A percentile compares a stretch with the other conserved stretches of the same genome.
These are phyloP conservation scores for Lottia scabra DNA, from an alignment of 2,888 invertebrate species.

Conservation along the genomic window DNA sequence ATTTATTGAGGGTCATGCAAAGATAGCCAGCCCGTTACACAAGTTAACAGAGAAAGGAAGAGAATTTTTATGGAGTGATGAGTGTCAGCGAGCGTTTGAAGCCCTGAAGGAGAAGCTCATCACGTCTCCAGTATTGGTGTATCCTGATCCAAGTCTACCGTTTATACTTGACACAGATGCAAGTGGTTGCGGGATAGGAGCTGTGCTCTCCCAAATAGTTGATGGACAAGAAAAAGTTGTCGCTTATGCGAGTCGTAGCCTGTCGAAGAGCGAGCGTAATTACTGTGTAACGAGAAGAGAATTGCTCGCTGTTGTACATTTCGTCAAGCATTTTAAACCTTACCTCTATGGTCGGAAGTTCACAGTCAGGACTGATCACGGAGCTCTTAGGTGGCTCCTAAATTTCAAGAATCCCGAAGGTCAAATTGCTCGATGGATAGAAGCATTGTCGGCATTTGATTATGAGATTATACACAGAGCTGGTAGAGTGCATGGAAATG, in stretches of 20 bases:
- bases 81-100: slow-evolving; percentile 20
- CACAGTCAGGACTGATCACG: slow-evolving; percentile 33
- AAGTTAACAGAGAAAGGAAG: not conserved
- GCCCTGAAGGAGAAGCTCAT: slow-evolving; percentile 26
- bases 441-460: slow-evolving; percentile 22
- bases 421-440: slow-evolving; percentile 28
- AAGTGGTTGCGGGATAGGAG: slow-evolving; percentile 28
- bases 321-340: slow-evolving; percentile 25
- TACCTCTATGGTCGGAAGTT: slow-evolving; percentile 32
- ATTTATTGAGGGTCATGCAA: not conserved
- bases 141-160: slow-evolving; percentile 18
- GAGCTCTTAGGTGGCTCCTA: slow-evolving; percentile 30
- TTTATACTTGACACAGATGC: slow-evolving; percentile 39
- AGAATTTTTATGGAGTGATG: slow-evolving; percentile 19
- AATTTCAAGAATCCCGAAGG: too few relatives aligned
- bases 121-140: slow-evolving; percentile 25
- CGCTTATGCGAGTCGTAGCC: slow-evolving; percentile 22
- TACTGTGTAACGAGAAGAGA: slow-evolving; percentile 32
- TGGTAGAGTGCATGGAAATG: slow-evolving; percentile 27
- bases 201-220: slow-evolving; percentile 25
- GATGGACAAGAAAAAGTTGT: slow-evolving; percentile 31
- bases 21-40: too few relatives aligned
- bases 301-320: slow-evolving; percentile 25
- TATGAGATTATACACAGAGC: slow-evolving; percentile 24
- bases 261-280: slow-evolving; percentile 20